Conservation (phyloP, 1,140 invertebrate genomes). For the Trissolcus basalis region DNA sequence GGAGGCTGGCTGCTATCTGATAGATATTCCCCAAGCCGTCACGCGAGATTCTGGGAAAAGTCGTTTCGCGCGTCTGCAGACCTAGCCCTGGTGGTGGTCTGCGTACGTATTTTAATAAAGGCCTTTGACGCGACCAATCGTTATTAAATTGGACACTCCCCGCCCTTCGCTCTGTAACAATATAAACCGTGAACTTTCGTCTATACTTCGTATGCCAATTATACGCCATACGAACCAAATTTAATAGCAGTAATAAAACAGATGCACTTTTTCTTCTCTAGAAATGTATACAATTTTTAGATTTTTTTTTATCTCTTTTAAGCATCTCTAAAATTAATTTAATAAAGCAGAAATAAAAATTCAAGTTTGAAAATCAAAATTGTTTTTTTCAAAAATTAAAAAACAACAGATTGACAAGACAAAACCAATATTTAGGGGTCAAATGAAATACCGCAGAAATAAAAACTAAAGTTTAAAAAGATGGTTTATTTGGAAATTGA, state of each 20-base stretch:
- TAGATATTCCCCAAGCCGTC: conserved; percentile 72
- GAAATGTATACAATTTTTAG: too few relatives aligned
- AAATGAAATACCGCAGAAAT: too few relatives aligned
- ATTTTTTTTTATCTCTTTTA: too few relatives aligned
- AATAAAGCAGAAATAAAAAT: too few relatives aligned
- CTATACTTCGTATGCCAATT: conserved; percentile 69
- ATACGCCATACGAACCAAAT: conserved; percentile 20
- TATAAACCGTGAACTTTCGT: conserved; percentile 74
- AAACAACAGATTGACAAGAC: too few relatives aligned
- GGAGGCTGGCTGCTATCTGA: conserved; percentile 57
- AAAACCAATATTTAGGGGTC: too few relatives aligned
- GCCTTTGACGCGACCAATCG: conserved; percentile 71
- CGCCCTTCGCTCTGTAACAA: conserved; percentile 70
- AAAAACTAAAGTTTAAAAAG: too few relatives aligned
- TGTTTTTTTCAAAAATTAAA: too few relatives aligned
- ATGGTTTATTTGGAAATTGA: too few relatives aligned
- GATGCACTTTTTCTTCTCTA: too few relatives aligned
- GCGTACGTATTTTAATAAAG: conserved; percentile 73
- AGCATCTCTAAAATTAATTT: too few relatives aligned
- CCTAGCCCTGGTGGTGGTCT: conserved; percentile 39
- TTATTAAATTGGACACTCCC: conserved; percentile 75
- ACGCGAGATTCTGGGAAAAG: conserved; percentile 76
- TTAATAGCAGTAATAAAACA: conserved; percentile 6
- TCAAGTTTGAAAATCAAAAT: too few relatives aligned
- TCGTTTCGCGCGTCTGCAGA: conserved; percentile 70